These are phyloP conservation scores for Bicyclus anynana DNA, from an alignment of 1,140 invertebrate genomes.

Conservation along the genomic window DNA sequence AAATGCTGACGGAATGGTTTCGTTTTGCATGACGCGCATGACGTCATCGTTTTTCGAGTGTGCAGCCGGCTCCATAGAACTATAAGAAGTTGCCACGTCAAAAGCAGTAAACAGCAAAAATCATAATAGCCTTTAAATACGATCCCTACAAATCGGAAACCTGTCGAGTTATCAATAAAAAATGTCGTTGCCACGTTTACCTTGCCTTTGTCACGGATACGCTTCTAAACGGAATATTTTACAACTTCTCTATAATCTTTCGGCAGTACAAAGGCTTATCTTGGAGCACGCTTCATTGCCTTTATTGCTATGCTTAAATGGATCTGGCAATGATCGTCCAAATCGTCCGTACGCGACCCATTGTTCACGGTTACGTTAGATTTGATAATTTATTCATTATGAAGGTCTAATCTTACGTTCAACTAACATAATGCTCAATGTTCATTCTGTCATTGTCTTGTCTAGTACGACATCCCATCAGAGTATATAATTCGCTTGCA, in stretches of 20 bases:
- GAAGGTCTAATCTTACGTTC: conserved; percentile 6
- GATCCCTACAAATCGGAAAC: not conserved
- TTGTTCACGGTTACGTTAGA: conserved; percentile 43
- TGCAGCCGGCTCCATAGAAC: no score
- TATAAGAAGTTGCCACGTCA: no score
- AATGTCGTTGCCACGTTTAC: not conserved
- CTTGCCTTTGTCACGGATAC: not conserved
- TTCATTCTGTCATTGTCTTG: no score
- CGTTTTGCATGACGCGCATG: no score
- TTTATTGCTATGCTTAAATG: conserved; percentile 6
- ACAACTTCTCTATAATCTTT: conserved; percentile 4
- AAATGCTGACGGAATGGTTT: no score
- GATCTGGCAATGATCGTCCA: conserved; percentile 5
- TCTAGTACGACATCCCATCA: no score
- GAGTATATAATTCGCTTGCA: no score
- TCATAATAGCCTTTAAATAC: no score
- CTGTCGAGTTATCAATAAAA: not conserved
- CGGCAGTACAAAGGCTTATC: conserved; percentile 6
- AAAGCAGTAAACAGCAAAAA: no score
- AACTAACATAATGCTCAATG: no score
- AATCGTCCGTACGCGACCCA: conserved; percentile 13
- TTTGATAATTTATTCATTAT: conserved; percentile 41
- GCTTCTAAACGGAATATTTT: conserved; percentile 3
- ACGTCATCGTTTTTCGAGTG: no score
- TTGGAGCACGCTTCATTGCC: conserved; percentile 1